Evolutionary conservation across 2,797 vertebrate genomes (phyloP).

Genomic region (Arnoldichthys spilopterus): DNA sequence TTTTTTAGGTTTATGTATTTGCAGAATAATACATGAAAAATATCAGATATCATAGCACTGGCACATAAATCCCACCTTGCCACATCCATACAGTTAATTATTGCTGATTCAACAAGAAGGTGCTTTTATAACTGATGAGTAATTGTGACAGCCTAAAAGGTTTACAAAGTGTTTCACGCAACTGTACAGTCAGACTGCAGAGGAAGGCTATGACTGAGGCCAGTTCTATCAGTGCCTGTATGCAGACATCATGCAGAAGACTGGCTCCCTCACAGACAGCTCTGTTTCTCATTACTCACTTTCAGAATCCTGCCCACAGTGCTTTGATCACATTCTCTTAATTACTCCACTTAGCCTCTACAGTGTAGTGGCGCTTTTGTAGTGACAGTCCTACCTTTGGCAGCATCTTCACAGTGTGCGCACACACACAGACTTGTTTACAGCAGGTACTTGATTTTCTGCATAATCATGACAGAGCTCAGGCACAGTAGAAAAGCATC

Average conservation of each 20-base stretch:
- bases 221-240: slow-evolving; percentile 11
- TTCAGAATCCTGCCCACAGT: slow-evolving; percentile 10
- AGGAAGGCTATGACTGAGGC: not conserved
- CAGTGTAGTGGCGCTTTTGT: slow-evolving; percentile 23
- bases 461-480: slow-evolving; percentile 40
- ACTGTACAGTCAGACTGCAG: slow-evolving; percentile 15
- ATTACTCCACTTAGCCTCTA: slow-evolving; percentile 42
- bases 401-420: not conserved
- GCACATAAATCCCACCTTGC: too few relatives aligned
- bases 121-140: too few relatives aligned
- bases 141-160: not conserved
- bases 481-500: slow-evolving; percentile 38
- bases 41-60: too few relatives aligned
- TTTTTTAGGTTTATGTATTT: too few relatives aligned
- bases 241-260: slow-evolving; percentile 2
- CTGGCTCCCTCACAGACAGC: not conserved
- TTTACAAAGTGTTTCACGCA: not conserved
- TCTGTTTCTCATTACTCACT: slow-evolving; percentile 11
- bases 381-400: slow-evolving; percentile 20
- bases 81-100: too few relatives aligned
- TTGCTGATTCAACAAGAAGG: too few relatives aligned
- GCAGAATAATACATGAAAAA: too few relatives aligned
- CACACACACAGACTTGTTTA: slow-evolving; percentile 16
- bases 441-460: slow-evolving; percentile 28
- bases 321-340: slow-evolving; percentile 43